Conservation (phyloP, 2,797 vertebrate species). For the Megalops cyprinoides region DNA sequence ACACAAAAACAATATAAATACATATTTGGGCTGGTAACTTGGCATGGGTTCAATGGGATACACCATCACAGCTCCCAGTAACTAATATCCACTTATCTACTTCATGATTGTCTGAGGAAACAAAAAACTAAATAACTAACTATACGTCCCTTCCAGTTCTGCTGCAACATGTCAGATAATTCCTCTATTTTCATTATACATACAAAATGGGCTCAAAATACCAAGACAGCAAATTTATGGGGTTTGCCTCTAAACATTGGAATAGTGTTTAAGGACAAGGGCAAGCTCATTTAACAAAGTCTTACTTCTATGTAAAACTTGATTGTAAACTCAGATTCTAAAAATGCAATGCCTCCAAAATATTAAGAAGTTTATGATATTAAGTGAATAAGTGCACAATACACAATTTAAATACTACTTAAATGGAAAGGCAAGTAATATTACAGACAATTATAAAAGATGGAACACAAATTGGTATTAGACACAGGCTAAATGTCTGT, state of each 20-base stretch:
- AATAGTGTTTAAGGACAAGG: neutral
- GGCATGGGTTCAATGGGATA: neutral
- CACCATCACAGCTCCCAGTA: neutral
- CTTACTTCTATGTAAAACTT: neutral
- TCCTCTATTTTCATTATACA: neutral
- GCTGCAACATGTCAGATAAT: neutral
- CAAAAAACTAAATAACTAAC: neutral
- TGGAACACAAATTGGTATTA: neutral
- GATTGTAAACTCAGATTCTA: neutral
- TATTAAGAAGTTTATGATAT: neutral
- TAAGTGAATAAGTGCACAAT: neutral
- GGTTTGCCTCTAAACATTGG: too few species aligned
- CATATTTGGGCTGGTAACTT: neutral
- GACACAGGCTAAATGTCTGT: neutral
- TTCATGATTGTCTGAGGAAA: slow-evolving; percentile 26
- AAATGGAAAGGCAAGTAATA: neutral
- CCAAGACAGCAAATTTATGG: neutral
- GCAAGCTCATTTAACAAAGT: neutral
- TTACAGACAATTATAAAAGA: neutral
- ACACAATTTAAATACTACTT: neutral
- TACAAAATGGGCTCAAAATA: neutral
- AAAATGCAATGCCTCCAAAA: slow-evolving; percentile 1
- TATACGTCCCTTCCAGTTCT: neutral
- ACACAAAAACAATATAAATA: slow-evolving; percentile 13
- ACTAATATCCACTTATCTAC: neutral